phyloP scores from a whole-genome alignment of 2,113 vertebrate genomes.

The Melanerpes aurifrons region DNA sequence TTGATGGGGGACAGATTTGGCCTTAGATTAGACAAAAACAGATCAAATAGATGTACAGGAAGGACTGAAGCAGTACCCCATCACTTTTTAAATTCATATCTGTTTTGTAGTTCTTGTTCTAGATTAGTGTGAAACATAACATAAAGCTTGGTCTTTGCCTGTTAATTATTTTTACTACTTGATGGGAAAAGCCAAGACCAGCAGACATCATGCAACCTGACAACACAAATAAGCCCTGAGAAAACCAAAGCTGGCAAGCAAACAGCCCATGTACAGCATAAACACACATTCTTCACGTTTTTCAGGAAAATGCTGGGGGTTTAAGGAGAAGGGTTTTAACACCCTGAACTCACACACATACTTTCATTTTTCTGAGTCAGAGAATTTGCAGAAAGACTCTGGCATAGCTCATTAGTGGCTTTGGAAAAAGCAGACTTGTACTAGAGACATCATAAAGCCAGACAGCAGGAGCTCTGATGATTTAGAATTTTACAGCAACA shows the following conservation, averaged over 20 bases:
- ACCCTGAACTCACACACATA: background rate
- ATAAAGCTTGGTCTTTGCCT: background rate
- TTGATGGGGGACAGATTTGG: background rate
- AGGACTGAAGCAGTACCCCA: background rate
- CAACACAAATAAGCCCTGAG: slow-evolving; percentile 39
- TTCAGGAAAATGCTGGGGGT: background rate
- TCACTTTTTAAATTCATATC: background rate
- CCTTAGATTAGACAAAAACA: background rate
- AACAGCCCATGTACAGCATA: background rate
- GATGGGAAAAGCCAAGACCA: background rate
- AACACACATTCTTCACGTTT: background rate
- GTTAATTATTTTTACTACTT: background rate
- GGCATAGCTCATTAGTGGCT: background rate
- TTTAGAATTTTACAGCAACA: slow-evolving; percentile 1
- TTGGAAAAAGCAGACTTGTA: background rate
- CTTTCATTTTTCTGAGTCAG: background rate
- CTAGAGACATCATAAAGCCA: slow-evolving; percentile 7
- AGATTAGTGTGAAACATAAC: background rate
- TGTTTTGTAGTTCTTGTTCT: background rate
- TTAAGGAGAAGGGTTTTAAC: background rate
- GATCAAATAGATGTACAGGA: background rate
- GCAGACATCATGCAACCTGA: background rate
- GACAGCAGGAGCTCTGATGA: background rate
- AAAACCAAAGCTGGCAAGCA: slow-evolving; percentile 24
- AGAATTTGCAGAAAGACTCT: background rate